Conservation (phyloP, 2,888 invertebrate species). For the Rotaria socialis region DNA sequence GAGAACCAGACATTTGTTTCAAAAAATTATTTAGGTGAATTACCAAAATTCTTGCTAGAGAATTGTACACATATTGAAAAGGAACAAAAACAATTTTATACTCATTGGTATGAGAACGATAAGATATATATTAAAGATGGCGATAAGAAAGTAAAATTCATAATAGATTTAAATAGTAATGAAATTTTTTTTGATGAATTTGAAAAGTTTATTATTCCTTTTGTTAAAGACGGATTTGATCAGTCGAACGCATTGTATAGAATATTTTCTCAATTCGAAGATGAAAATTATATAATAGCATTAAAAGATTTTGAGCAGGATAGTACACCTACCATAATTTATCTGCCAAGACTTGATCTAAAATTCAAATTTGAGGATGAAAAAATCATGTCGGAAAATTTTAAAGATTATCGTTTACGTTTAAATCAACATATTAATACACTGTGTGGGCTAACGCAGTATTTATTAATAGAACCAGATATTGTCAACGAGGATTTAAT, state of each 20-base stretch:
- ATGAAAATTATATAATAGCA: neutral
- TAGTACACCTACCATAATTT: neutral
- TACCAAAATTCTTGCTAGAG: neutral
- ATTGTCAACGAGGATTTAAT: neutral
- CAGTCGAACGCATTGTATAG: neutral
- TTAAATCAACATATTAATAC: constrained; percentile 10
- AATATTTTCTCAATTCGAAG: neutral
- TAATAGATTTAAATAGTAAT: neutral
- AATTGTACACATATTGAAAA: neutral
- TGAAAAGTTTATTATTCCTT: neutral
- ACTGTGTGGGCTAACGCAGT: neutral
- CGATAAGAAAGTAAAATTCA: neutral
- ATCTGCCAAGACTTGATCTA: neutral
- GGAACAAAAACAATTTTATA: neutral
- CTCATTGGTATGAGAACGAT: neutral
- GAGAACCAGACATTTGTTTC: neutral
- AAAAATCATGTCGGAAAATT: neutral
- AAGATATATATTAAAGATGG: neutral
- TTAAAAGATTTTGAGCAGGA: neutral
- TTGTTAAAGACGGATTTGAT: neutral
- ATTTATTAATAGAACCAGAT: constrained; percentile 2
- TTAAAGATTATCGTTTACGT: constrained; percentile 34
- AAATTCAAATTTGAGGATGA: neutral
- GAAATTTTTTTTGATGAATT: neutral
- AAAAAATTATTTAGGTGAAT: neutral